phyloP scores from a whole-genome alignment of 2,888 invertebrate species.

The Darwinula stevensoni region DNA sequence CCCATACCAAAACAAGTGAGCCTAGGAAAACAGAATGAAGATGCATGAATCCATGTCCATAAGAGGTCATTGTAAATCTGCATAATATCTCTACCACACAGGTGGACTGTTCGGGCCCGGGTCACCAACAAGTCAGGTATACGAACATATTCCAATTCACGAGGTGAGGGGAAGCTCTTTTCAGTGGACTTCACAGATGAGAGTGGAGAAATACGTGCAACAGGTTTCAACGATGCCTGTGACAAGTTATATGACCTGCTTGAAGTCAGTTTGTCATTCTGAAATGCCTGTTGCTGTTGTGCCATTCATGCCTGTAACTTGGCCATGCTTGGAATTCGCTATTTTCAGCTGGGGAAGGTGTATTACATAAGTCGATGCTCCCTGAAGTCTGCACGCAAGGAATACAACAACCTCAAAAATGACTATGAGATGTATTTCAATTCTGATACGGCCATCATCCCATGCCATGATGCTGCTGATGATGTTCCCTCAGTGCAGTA shows the following conservation, averaged over 20 bases:
- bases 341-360: constrained; percentile 35
- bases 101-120: constrained; percentile 24
- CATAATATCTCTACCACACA: constrained; percentile 7
- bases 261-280: constrained; percentile 26
- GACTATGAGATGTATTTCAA: constrained; percentile 86
- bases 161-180: constrained; percentile 78
- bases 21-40: too few species aligned
- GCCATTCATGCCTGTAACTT: too few species aligned
- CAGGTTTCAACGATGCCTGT: constrained; percentile 57
- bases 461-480: constrained; percentile 22
- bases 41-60: too few species aligned
- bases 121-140: constrained; percentile 51
- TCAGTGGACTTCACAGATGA: constrained; percentile 76
- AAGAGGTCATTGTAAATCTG: constrained; percentile 8
- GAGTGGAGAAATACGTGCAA: constrained; percentile 70
- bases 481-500: constrained; percentile 45
- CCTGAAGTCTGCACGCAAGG: constrained; percentile 80
- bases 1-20: constrained; percentile 70
- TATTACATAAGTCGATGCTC: constrained; percentile 58
- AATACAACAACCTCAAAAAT: constrained; percentile 48
- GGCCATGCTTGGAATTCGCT: too few species aligned
- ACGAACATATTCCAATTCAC: constrained; percentile 64
- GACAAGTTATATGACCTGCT: constrained; percentile 68
- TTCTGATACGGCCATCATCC: constrained; percentile 29
- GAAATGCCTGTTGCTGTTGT: background rate